Base-by-base conservation (phyloP, 2,113 vertebrate genomes). In the Saccopteryx bilineata region DNA sequence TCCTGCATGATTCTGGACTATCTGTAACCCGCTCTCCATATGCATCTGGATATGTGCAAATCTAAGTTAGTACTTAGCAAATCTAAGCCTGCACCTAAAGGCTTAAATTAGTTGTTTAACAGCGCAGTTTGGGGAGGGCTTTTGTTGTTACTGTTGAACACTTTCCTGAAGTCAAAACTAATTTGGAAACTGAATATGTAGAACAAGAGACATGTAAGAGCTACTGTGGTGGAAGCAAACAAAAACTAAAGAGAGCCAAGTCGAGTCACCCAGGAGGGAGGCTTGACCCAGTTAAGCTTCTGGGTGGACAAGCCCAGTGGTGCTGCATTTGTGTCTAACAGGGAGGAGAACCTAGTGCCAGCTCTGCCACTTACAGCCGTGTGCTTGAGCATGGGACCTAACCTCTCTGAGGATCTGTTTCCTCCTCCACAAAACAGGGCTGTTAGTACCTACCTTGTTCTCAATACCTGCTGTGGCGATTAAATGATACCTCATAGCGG, bases 141-240 rank as follows among this genome's bases (percentile, higher is more conserved):
- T 66, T 58, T 26, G 21, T 39, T 24, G 4, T 83, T 31, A 82
- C 24, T 58, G 83, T 85, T 78, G 26, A 92, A 63, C 26, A 71
- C 52, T 78, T 82, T 92, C 12, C 48, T 52, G 21, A 90, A 87
- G 39, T 90, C 17, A 81, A 60, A 74, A 66, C 46, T 95, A 85
- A 63, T 81, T 92, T 93, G 50, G 26, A 87, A 95, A 85, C 15
- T 84, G 17, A 96, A 87, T 69, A 26, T 91, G 26, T 60, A 86
- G 80, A 87, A 79, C 63, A 92, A 92, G 54, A 72, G 58, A 82
- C 90, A 90, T 63, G 63, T 7, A 93, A 88, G 17, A 58, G 52
- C 61, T 79, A 18, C 54, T 91, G 15, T 31, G 33, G 52, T 58
- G 1, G 5, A 88, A 96, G 31, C 28, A 90, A 66, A n/a, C 31